These are phyloP conservation scores for Varanus komodoensis DNA, from an alignment of 2,113 vertebrate genomes.

Conservation along the genomic window DNA sequence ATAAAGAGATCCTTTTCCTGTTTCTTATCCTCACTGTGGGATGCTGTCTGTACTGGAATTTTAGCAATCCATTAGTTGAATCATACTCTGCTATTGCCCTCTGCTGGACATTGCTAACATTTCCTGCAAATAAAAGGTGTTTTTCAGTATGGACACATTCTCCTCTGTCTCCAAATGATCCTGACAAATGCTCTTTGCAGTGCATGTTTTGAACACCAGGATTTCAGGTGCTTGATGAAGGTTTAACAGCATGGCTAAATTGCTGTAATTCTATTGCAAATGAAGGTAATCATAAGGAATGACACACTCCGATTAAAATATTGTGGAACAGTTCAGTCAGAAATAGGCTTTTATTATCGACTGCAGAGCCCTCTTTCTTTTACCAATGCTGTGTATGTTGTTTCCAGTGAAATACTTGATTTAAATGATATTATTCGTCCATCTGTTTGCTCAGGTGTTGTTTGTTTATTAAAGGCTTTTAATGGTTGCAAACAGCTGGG, in stretches of 20 bases:
- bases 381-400: background rate
- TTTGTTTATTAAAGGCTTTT: constrained; percentile 35
- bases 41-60: background rate
- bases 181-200: no score
- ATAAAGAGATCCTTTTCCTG: background rate
- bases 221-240: background rate
- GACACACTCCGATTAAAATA: background rate
- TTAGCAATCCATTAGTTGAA: background rate
- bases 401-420: constrained; percentile 36
- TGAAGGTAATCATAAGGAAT: background rate
- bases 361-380: background rate
- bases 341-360: background rate
- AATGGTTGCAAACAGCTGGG: constrained; percentile 32
- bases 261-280: background rate
- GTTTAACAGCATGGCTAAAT: background rate
- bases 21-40: background rate
- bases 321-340: background rate
- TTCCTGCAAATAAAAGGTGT: background rate
- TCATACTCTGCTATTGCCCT: constrained; percentile 13
- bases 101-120: constrained; percentile 16
- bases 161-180: no score
- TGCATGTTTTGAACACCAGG: background rate
- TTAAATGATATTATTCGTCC: constrained; percentile 36
- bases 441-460: constrained; percentile 47
- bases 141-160: background rate